Evolutionary conservation across 2,888 invertebrate genomes (phyloP), one percentile per base, ranked within the genome.

Genomic region (Noctua fimbriata): DNA sequence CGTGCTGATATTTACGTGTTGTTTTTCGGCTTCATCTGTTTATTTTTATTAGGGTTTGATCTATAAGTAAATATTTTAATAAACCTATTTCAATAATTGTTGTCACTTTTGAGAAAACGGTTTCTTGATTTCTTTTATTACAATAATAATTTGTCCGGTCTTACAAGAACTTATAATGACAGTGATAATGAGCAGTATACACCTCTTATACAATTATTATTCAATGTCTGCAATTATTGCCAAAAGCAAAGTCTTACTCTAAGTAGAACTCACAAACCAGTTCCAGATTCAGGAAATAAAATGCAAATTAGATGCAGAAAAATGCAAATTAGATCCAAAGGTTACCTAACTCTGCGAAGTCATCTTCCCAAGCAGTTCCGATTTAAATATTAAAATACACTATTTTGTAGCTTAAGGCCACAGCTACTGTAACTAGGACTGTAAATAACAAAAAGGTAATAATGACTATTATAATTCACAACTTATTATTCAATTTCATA

Each of bases 261-360:
- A 28, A 18, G 41, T 67, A 36, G 58, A 66, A 58, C n/a, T n/a
- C 16, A 58, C 49, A 71, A 78, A 84, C 66, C 36, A 60, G 70
- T 78, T 55, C 24, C n/a, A 21, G 28, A 49, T n/a, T 60, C 58
- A 84, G 79, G 36, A 81, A 52, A 81, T 79, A 55, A 79, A 60
- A 84, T 84, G 60, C 28, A 63, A 84, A 79, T 67, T 58, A 44
- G 49, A 84, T 78, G 70, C 58, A 81, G 66, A 84, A 83, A 65
- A 69, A 77, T 83, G 78, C 58, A 60, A 79, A 84, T 70, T 12
- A 36, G 58, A 71, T 71, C 21, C 49, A 71, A 79, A 84, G 52
- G 58, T 84, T 71, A 84, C 58, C 52, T 83, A 83, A 77, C 58
- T 52, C 24, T 47, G 60, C 21, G 14, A 49, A 69, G n/a, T 69